These are phyloP conservation scores for Anthopleura xanthogrammica DNA, from an alignment of 92 coral and sea anemone species.

Conservation along the genomic window DNA sequence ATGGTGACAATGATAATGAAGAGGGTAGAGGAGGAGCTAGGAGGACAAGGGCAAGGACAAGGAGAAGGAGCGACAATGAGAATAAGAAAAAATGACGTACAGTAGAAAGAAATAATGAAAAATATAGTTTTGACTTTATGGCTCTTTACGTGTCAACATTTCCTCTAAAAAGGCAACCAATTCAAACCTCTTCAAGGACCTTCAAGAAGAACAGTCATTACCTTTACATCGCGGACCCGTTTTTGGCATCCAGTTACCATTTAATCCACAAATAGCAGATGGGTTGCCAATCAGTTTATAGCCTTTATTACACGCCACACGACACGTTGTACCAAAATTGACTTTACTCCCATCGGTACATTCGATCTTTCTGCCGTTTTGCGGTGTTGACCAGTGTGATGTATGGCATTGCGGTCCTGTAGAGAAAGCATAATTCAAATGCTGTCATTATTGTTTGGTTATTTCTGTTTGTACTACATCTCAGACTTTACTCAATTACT, in stretches of 20 bases:
- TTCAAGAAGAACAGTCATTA: background rate
- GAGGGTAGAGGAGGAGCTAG: too few relatives aligned
- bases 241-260: conserved; percentile 24
- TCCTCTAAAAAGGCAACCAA: too few relatives aligned
- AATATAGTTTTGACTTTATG: too few relatives aligned
- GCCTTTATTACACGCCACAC: conserved; percentile 28
- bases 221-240: conserved; percentile 14
- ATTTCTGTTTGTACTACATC: too few relatives aligned
- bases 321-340: conserved; percentile 21
- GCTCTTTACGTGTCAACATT: too few relatives aligned
- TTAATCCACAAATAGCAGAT: conserved; percentile 4
- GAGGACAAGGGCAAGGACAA: background rate
- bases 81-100: background rate
- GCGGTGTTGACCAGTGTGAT: conserved; percentile 19
- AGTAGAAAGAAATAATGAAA: too few relatives aligned
- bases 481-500: too few relatives aligned
- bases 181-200: too few relatives aligned
- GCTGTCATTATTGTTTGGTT: background rate
- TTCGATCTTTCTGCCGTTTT: conserved; percentile 6
- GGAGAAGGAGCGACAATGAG: background rate
- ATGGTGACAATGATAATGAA: background rate
- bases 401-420: conserved; percentile 10
- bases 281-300: conserved; percentile 28
- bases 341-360: conserved; percentile 15
- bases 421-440: background rate